Percentiles rank a stretch among this genome's conserved stretches.
Conservation (phyloP, 37 sponge, comb jelly and placozoan genomes). For the Halisarca cf. caerulea region DNA sequence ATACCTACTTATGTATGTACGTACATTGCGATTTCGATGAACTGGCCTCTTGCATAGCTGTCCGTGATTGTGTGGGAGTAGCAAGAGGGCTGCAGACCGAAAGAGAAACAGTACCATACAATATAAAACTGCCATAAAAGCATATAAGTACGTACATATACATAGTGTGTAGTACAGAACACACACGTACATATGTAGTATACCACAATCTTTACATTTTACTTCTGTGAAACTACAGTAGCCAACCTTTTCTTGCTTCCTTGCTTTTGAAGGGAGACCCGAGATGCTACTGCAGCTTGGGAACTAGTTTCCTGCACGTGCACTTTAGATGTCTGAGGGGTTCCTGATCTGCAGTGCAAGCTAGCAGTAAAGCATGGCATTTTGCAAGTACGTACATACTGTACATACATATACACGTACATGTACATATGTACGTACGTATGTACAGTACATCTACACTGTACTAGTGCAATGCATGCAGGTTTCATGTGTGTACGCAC, state of each 20-base stretch:
- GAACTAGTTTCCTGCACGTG: neutral
- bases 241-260: too few species aligned
- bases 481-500: neutral
- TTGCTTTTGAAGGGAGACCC: neutral
- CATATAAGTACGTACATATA: neutral
- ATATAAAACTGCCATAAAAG: neutral
- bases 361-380: neutral
- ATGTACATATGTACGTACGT: neutral
- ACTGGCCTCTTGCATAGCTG: neutral
- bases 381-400: neutral
- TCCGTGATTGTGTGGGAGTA: too few species aligned
- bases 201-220: too few species aligned
- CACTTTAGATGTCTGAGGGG: neutral
- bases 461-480: neutral
- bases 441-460: constrained; percentile 14
- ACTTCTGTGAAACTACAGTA: too few species aligned
- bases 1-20: too few species aligned
- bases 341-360: neutral
- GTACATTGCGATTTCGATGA: neutral
- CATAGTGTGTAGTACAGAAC: too few species aligned
- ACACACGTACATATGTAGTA: too few species aligned
- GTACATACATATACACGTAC: constrained; percentile 3
- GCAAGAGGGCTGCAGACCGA: too few species aligned
- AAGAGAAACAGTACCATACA: too few species aligned
- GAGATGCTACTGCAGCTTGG: neutral